Evolutionary conservation across 2,113 vertebrate genomes (phyloP), one percentile per base, ranked within the genome.

Genomic region (Callorhinus ursinus): DNA sequence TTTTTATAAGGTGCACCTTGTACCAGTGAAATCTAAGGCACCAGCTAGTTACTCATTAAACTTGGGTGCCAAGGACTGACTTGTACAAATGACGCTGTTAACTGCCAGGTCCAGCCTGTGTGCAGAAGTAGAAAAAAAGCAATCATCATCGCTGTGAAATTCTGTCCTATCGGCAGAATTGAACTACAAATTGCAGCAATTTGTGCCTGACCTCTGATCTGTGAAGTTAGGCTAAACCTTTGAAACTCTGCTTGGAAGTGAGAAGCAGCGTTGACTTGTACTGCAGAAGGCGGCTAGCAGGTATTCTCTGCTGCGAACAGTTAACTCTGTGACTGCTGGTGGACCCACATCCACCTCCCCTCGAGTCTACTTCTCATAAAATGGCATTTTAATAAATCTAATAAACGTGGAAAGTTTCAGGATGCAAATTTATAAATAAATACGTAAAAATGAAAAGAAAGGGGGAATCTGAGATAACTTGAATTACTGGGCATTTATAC

Each of bases 21-120:
- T 98, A 98, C 98, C 98, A 85, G 97, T 94, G 98, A 99, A 99
- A 98, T 98, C 95, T 95, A 90, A 96, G 94, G 96, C 95, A 96
- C 95, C 93, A 97, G 98, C 90, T 98, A 98, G 99, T 99, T 99
- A 99, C 97, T 99, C 97, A 99, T 99, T 99, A 99, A 99, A 97
- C 98, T 61, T 19, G 85, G 97, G 98, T 98, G 98, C 98, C 98
- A 98, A 98, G 98, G 98, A 98, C 98, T 98, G 98, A 99, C 98
- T 98, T 97, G 98, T 96, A 97, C 98, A 98, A 98, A 99, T 98
- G 98, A 98, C 0, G 15, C 97, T 98, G 97, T 98, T 98, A 99
- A 98, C 98, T 96, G 98, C 98, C 96, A 87, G 69, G 95, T 0
- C 39, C 87, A 94, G 97, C 93, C 97, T 0, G 65, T 96, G 97